A percentile compares a stretch with the other conserved stretches of the same genome.
Evolutionary conservation across 2,888 invertebrate genomes (phyloP).

Genomic region (Acanthoscelides obtectus): DNA sequence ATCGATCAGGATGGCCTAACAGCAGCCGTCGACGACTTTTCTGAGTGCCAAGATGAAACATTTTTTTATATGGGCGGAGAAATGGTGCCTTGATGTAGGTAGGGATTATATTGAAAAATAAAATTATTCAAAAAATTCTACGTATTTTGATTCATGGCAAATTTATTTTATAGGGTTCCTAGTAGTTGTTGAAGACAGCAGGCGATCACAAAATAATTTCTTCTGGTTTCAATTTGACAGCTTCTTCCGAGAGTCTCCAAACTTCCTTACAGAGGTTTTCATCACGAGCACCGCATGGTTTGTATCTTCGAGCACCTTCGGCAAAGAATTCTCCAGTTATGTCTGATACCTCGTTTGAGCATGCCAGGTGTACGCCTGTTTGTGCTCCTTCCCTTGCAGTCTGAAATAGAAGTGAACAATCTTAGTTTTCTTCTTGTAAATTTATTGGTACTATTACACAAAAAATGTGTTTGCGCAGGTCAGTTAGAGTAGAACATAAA

Average conservation of each 20-base stretch:
- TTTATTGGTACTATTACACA: neutral
- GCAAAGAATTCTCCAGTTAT: constrained; percentile 15
- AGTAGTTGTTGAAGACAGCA: too few species aligned
- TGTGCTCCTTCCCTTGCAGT: constrained; percentile 20
- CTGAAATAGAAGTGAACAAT: constrained; percentile 3
- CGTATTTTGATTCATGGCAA: too few species aligned
- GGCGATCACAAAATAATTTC: constrained; percentile 2
- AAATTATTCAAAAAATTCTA: too few species aligned
- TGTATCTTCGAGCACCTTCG: constrained; percentile 5
- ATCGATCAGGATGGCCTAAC: too few species aligned
- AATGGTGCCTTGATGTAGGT: too few species aligned
- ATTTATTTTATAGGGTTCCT: too few species aligned
- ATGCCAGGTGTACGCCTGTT: constrained; percentile 20
- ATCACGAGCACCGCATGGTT: constrained; percentile 6
- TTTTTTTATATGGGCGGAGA: too few species aligned
- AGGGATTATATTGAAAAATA: too few species aligned
- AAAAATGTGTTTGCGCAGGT: too few species aligned
- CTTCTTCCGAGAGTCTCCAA: constrained; percentile 15
- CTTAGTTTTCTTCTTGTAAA: neutral
- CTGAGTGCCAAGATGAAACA: too few species aligned
- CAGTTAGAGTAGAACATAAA: too few species aligned
- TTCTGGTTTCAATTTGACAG: constrained; percentile 12
- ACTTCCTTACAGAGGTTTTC: constrained; percentile 9
- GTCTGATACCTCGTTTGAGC: constrained; percentile 16
- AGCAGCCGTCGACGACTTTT: too few species aligned